A percentile compares a stretch with the other conserved stretches of the same genome.
Conservation (phyloP, 2,113 vertebrate species). For the Istiophorus platypterus region DNA sequence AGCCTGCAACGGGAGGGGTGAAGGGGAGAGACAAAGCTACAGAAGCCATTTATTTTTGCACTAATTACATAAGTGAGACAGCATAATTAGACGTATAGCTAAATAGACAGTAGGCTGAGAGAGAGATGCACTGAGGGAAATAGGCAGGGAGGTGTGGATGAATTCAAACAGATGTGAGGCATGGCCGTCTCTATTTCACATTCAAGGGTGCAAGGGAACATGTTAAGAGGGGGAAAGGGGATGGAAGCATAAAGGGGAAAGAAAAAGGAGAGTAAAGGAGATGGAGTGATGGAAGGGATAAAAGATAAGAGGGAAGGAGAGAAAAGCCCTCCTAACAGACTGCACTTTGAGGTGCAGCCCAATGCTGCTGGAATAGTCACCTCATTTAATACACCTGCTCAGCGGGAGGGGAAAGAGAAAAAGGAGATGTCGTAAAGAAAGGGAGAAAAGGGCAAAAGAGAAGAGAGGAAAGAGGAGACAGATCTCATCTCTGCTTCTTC, state of each 20-base stretch:
- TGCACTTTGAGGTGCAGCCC: conserved; percentile 77
- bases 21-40: conserved; percentile 64
- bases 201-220: conserved; percentile 63
- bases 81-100: conserved; percentile 84
- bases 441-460: conserved; percentile 60
- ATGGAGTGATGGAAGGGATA: conserved; percentile 69
- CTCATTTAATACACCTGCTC: conserved; percentile 80
- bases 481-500: conserved; percentile 64
- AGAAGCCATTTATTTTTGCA: conserved; percentile 80
- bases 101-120: conserved; percentile 76
- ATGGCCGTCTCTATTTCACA: conserved; percentile 53
- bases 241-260: conserved; percentile 62
- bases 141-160: conserved; percentile 66
- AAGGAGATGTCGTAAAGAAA: conserved; percentile 59
- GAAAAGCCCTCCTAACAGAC: conserved; percentile 77
- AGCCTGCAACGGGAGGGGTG: conserved; percentile 67
- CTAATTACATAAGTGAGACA: conserved; percentile 85
- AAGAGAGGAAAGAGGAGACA: conserved; percentile 54
- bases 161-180: conserved; percentile 62
- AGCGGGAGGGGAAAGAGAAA: conserved; percentile 62
- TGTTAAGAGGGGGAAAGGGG: conserved; percentile 67
- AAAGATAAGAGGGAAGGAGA: conserved; percentile 73
- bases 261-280: conserved; percentile 61
- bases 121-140: conserved; percentile 60
- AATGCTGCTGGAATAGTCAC: conserved; percentile 65